These are phyloP conservation scores for Ceratothoa steindachneri DNA, from an alignment of 2,888 invertebrate species.

Conservation along the genomic window DNA sequence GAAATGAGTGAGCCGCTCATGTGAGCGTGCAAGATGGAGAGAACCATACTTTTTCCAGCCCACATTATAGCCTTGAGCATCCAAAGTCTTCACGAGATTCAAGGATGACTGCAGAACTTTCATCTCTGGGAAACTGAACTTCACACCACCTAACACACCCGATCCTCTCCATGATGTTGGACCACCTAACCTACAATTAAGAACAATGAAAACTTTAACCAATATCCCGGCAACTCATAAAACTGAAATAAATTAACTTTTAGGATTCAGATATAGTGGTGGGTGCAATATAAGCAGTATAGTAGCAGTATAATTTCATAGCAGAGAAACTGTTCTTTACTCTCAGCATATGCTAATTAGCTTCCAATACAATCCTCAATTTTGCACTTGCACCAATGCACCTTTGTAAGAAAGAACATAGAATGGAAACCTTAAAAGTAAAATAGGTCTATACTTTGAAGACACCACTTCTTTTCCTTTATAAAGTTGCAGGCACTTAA, in stretches of 20 bases:
- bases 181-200: slow-evolving; percentile 28
- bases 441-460: no score
- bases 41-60: slow-evolving; percentile 92
- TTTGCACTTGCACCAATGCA: no score
- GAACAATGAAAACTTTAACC: neutral
- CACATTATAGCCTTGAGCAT: slow-evolving; percentile 66
- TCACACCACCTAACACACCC: slow-evolving; percentile 63
- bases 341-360: no score
- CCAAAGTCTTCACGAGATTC: slow-evolving; percentile 67
- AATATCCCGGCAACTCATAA: no score
- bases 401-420: no score
- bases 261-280: neutral
- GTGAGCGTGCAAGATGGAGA: slow-evolving; percentile 74
- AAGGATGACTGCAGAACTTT: slow-evolving; percentile 76
- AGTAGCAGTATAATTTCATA: no score
- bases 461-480: no score
- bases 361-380: no score
- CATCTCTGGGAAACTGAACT: slow-evolving; percentile 75
- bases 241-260: neutral
- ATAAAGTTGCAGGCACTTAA: no score
- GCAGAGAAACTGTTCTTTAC: no score
- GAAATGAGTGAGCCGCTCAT: slow-evolving; percentile 78
- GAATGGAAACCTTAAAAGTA: no score
- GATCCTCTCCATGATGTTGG: slow-evolving; percentile 41
- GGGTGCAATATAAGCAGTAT: neutral